A percentile compares a stretch with the other conserved stretches of the same genome.
Evolutionary conservation across 2,113 vertebrate genomes (phyloP).

Genomic region (Heteronetta atricapilla): DNA sequence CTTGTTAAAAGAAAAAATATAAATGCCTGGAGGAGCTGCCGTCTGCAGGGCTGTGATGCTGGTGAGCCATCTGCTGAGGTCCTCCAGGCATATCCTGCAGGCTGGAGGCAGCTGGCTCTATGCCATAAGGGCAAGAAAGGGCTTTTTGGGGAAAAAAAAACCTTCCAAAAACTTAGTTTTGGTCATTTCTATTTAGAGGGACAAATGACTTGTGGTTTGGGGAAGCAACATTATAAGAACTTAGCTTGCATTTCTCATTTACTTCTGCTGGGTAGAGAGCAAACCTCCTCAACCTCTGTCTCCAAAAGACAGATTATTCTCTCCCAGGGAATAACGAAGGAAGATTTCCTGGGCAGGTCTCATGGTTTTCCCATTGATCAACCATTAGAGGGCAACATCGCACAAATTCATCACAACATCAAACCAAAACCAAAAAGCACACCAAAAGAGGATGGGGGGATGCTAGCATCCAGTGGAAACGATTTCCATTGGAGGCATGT

Average conservation of each 20-base stretch:
- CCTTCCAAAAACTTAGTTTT: not conserved
- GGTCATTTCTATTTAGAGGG: not conserved
- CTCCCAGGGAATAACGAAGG: not conserved
- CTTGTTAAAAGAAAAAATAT: not conserved
- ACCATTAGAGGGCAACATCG: constrained; percentile 38
- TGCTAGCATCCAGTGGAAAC: not conserved
- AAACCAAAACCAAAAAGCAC: not conserved
- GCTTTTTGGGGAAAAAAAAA: accelerated
- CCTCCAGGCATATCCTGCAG: not conserved
- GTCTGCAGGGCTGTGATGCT: not conserved
- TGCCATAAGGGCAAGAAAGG: not conserved
- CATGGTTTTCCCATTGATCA: not conserved
- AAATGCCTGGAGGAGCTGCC: constrained; percentile 29
- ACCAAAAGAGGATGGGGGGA: not conserved
- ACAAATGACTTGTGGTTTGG: not conserved
- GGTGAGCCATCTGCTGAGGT: not conserved
- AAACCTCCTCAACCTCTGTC: accelerated
- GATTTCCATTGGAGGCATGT: not conserved
- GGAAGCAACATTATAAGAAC: accelerated
- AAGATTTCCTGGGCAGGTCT: not conserved
- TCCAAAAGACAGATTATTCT: not conserved
- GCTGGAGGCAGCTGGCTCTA: not conserved
- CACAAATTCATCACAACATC: not conserved
- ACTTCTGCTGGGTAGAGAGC: not conserved
- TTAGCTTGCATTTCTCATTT: accelerated